These are phyloP conservation scores for Drosophila subobscura DNA, from an alignment of 1,140 invertebrate species.

Conservation along the genomic window DNA sequence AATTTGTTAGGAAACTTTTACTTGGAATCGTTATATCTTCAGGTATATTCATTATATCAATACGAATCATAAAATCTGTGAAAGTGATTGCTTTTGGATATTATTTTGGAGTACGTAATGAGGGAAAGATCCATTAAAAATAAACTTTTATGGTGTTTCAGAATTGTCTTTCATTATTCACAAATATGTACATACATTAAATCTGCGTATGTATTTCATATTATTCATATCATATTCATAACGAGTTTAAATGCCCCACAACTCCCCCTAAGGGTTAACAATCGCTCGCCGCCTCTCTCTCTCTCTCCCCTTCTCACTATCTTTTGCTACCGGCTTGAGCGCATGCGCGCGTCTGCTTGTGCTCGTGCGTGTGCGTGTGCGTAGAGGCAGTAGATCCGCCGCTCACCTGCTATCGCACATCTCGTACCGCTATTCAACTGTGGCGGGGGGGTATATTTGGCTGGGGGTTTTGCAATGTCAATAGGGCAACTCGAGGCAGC, in stretches of 20 bases:
- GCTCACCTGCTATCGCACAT: slow-evolving; percentile 5
- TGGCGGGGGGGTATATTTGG: slow-evolving; percentile 25
- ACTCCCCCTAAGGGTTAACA: slow-evolving; percentile 16
- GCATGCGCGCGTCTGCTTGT: slow-evolving; percentile 1
- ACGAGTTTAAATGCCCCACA: neutral
- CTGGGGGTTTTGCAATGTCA: slow-evolving; percentile 75
- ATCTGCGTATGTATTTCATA: no score
- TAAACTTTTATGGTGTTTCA: no score
- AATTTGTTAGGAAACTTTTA: no score
- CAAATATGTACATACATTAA: no score
- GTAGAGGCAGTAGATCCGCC: neutral
- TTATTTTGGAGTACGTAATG: no score
- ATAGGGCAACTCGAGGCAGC: slow-evolving; percentile 46
- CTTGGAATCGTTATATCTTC: no score
- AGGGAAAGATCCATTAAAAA: no score
- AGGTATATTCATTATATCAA: no score
- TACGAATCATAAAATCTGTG: no score
- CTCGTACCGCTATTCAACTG: slow-evolving; percentile 20
- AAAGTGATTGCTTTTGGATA: no score
- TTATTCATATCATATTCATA: neutral
- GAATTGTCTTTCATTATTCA: no score
- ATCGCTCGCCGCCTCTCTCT: slow-evolving; percentile 9
- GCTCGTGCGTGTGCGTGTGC: slow-evolving; percentile 36
- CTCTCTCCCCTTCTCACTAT: neutral
- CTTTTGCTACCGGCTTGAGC: no score